Base-by-base conservation (phyloP, 1,140 invertebrate species). In the Drosophila oshimai region DNA sequence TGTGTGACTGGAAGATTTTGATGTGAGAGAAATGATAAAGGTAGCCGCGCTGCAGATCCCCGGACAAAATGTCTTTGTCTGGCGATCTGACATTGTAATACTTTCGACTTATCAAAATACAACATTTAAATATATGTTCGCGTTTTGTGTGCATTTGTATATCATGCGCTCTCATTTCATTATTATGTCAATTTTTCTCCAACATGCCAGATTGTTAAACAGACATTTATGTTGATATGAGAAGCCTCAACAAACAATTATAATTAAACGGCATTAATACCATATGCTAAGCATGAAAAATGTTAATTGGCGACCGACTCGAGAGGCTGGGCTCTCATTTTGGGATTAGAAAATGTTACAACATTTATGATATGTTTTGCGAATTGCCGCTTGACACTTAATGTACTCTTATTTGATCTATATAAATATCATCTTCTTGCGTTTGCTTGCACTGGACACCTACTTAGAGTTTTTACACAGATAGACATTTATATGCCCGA, bases 311-410 rank as follows among this genome's bases (percentile, higher is more conserved):
- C 60, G 47, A 26, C 47, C 13, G 37, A 15, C 17, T 50, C 34
- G 18, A 26, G 54, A 50, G 44, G 7, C 29, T 18, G 20, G n/a
- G 9, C 34, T 64, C 26, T 45, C 13, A 15, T 37, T 58, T 50
- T 24, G 15, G 58, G 83, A 72, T 74, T 70, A 71, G 81, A 89
- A 74, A 76, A 76, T 90, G 70, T 70, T 91, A 91, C 90, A 90
- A 91, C 90, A 91, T 89, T 91, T 86, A 91, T 91, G 90, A 91
- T 91, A 91, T 91, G 90, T 91, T 90, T 90, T 84, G 74, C 83
- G 74, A 90, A 90, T 89, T 90, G 88, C 88, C 88, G 89, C 84
- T n/a, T n/a, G 77, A 90, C 78, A 88, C 74, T 88, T 89, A 90
- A 80, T 70, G 70, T 69, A 78, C 49, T 50, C 69, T 57, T 49